Percentiles rank a stretch among this genome's conserved stretches.
Evolutionary conservation across 2,888 invertebrate genomes (phyloP).

Genomic region (Euphydryas editha): DNA sequence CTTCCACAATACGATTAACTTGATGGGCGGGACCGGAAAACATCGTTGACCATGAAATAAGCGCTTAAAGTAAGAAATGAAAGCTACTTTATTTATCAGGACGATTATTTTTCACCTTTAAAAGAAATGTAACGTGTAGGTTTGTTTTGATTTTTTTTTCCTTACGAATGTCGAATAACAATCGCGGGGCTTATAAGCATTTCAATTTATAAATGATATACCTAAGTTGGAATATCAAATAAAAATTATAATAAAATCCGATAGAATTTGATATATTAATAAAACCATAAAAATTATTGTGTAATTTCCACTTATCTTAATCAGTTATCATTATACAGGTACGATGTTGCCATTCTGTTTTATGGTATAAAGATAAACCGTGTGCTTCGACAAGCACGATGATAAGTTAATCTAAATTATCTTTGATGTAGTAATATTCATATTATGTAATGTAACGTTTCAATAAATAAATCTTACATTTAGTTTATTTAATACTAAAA

Average conservation of each 20-base stretch:
- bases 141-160: constrained; percentile 28
- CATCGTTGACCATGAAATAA: constrained; percentile 62
- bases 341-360: neutral
- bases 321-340: neutral
- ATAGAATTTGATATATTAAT: neutral
- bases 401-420: neutral
- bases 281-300: neutral
- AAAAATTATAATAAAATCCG: neutral
- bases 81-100: constrained; percentile 47
- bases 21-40: constrained; percentile 62
- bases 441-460: neutral
- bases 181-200: no score
- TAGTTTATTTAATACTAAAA: no score
- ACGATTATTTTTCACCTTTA: constrained; percentile 44
- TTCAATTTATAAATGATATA: no score
- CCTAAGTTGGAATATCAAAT: no score
- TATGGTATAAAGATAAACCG: neutral
- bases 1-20: constrained; percentile 39
- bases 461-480: no score
- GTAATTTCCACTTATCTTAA: neutral
- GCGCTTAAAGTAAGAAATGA: constrained; percentile 63
- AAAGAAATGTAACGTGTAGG: constrained; percentile 22
- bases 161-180: constrained; percentile 19
- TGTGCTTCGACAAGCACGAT: constrained; percentile 3
- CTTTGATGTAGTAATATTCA: neutral